Evolutionary conservation across 2,888 invertebrate species (phyloP).

Genomic region (Drosophila melanocephala): DNA sequence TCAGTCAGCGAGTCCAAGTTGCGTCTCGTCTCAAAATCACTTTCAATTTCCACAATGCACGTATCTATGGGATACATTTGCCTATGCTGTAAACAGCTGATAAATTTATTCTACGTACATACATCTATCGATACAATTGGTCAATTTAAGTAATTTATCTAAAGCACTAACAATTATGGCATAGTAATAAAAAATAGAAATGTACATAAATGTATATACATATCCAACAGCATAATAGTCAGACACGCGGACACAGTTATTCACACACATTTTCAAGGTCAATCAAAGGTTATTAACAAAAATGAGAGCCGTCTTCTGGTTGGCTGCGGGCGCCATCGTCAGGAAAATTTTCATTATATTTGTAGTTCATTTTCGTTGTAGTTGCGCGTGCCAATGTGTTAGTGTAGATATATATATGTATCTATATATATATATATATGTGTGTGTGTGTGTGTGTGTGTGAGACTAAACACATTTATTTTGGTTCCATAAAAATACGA

Average conservation of each 20-base stretch:
- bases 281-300: slow-evolving; percentile 80
- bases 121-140: slow-evolving; percentile 23
- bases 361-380: slow-evolving; percentile 37
- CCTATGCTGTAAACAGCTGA: slow-evolving; percentile 27
- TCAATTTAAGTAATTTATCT: slow-evolving; percentile 65
- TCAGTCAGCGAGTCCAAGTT: slow-evolving; percentile 21
- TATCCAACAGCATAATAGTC: slow-evolving; percentile 21
- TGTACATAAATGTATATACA: slow-evolving; percentile 4
- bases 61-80: slow-evolving; percentile 42
- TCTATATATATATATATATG: neutral
- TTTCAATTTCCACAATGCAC: slow-evolving; percentile 39
- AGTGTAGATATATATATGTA: slow-evolving; percentile 1
- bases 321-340: slow-evolving; percentile 20
- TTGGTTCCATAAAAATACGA: slow-evolving; percentile 43
- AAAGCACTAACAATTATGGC: slow-evolving; percentile 27
- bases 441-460: slow-evolving; percentile 10
- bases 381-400: slow-evolving; percentile 17
- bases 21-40: slow-evolving; percentile 40
- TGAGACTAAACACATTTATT: slow-evolving; percentile 37
- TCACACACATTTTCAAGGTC: slow-evolving; percentile 78
- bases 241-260: slow-evolving; percentile 19
- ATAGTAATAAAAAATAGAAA: slow-evolving; percentile 5
- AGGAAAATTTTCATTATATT: slow-evolving; percentile 56
- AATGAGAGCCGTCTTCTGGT: slow-evolving; percentile 43
- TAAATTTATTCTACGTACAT: slow-evolving; percentile 12